Evolutionary conservation across 2,797 vertebrate species (phyloP).

Genomic region (Artibeus jamaicensis): DNA sequence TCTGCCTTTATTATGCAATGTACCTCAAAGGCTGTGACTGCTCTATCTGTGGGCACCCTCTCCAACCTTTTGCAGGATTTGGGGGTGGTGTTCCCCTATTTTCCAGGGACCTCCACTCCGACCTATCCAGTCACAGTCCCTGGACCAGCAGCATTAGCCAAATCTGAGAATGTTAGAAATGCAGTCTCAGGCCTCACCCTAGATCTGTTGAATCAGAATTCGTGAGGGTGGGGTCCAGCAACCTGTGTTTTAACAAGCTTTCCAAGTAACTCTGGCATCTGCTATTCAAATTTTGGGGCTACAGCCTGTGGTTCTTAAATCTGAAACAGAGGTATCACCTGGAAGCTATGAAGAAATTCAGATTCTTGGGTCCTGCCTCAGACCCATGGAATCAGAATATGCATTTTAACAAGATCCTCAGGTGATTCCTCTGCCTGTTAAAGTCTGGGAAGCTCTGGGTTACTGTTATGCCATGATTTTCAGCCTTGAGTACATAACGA

Average conservation of each 20-base stretch:
- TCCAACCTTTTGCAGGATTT: not conserved
- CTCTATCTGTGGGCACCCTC: not conserved
- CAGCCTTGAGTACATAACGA: not conserved
- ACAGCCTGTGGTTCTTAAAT: not conserved
- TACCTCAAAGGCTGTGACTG: not conserved
- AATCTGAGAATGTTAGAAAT: not conserved
- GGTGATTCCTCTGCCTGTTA: not conserved
- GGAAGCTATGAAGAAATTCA: constrained; percentile 12
- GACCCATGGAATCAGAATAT: not conserved
- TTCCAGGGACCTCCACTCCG: not conserved
- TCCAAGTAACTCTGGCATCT: not conserved
- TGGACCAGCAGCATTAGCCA: not conserved
- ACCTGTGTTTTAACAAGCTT: not conserved
- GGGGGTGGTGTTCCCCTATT: not conserved
- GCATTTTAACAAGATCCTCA: not conserved
- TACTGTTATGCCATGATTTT: not conserved
- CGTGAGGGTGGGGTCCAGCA: not conserved
- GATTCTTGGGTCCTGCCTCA: not conserved
- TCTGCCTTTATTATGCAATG: not conserved
- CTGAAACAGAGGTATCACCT: not conserved
- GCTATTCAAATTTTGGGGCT: not conserved
- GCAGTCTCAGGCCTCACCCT: not conserved
- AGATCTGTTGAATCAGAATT: not conserved
- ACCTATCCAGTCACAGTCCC: not conserved
- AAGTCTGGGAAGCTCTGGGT: not conserved